Evolutionary conservation across 2,888 invertebrate genomes (phyloP), one percentile per base, ranked within the genome.

Genomic region (Rugalucina vietnamica): DNA sequence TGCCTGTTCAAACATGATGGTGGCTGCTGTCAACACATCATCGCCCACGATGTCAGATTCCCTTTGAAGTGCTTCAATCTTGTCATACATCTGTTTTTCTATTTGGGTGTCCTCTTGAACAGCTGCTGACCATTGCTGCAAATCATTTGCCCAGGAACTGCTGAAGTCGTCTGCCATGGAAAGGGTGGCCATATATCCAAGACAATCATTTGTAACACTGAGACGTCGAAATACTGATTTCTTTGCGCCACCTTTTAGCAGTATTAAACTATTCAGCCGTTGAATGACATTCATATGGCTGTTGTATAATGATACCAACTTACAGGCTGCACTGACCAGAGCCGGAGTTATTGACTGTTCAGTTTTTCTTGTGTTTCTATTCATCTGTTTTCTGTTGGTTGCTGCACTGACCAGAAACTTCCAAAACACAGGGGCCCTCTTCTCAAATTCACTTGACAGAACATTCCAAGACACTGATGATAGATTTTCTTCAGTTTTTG

Each of bases 171-270:
- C 81, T 21, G 81, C 76, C 39, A 81, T 49, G 0, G 24, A 4
- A 2, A 84, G 36, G 14, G 80, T 49, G 18, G 83, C 24, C 57
- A 10, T 18, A 49, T 84, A 78, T 21, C 65, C 18, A 2, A 75
- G 36, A 43, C 84, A 81, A 60, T 84, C 81, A 50, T 54, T 21
- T 50, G 81, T 81, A 21, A 76, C 24, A 72, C 71, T 75, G 3
- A 84, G 36, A 18, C 85, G 49, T 21, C 39, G 12, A 79, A 83
- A 83, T 43, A 70, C 81, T 29, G 83, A 81, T 54, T 83, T 74
- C 76, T 83, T 81, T 37, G 72, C 57, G 1, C 83, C 86, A 54
- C 81, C 79, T 57, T 79, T 76, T 32, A 78, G 37, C 21, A 85
- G 50, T 8, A 81, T 65, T 14, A 74, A 18, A 29, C 73, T 78